Base-by-base conservation (phyloP, 2,797 vertebrate genomes). In the Capromys pilorides region DNA sequence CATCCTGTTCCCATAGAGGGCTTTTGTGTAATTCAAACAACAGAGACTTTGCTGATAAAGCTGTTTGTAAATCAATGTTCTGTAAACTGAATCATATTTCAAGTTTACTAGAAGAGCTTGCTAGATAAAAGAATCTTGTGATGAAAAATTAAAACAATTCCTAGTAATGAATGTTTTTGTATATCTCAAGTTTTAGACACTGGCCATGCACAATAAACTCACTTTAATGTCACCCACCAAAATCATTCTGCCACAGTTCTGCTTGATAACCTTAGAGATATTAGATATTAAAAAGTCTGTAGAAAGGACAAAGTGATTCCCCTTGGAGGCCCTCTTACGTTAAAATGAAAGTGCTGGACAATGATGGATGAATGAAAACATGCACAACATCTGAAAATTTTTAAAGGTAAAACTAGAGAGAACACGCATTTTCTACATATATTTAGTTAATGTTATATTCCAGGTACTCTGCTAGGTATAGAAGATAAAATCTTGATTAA, bases 51-150 rank as follows among this genome's bases (percentile, higher is more conserved):
- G 67, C 95, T 96, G 96, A 96, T 93, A 95, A 97, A 96, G 94
- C 94, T 88, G 95, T 97, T 96, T 96, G 82, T 95, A 97, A 97
- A 95, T 96, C 94, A 96, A 36, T 82, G 87, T 96, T 97, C 94
- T 94, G 33, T 94, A 96, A 97, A 93, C 41, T 36, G 85, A 90
- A 96, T 96, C 91, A 84, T 95, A 66, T 95, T 96, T 97, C 90
- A 95, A 90, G 91, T 96, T 61, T 91, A 82, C 93, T 88, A 83
- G 81, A 87, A 93, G 84, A 96, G 90, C 41, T 93, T 95, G 54
- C 73, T 81, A 96, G 67, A 92, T 88, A 86, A 94, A 93, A 62
- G n/a, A 94, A 86, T 79, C 26, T n/a, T 91, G 67, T 81, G 67
- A 94, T 96, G 92, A 95, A 97, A 96, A 95, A 89, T 96, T 97